Evolutionary conservation across 2,797 vertebrate species (phyloP).

Genomic region (Chelidonichthys spinosus): DNA sequence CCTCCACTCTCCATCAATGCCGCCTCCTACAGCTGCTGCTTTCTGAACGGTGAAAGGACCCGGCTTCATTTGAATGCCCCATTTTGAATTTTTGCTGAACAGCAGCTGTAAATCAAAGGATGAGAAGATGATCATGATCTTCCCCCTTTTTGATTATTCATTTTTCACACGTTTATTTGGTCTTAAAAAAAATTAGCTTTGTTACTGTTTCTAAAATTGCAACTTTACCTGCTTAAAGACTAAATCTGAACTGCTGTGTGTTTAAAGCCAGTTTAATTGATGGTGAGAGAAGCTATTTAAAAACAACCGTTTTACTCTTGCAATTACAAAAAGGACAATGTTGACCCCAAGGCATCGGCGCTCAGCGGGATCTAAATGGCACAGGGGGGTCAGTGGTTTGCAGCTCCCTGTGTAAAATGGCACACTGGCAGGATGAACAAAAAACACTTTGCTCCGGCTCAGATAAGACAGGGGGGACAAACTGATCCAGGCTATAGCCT

Average conservation of each 20-base stretch:
- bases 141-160: background rate
- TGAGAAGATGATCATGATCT: constrained; percentile 12
- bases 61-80: constrained; percentile 54
- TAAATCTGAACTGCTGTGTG: background rate
- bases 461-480: constrained; percentile 10
- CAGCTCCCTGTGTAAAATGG: constrained; percentile 61
- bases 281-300: constrained; percentile 20
- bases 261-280: constrained; percentile 4
- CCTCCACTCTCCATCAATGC: constrained; percentile 59
- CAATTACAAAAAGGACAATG: constrained; percentile 60
- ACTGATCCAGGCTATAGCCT: constrained; percentile 20
- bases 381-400: constrained; percentile 34
- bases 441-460: constrained; percentile 30
- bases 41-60: constrained; percentile 69
- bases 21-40: constrained; percentile 74
- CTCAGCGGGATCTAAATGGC: constrained; percentile 46
- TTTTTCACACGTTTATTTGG: background rate
- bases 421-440: constrained; percentile 53
- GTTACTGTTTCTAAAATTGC: background rate
- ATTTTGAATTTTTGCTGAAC: constrained; percentile 51
- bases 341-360: constrained; percentile 45
- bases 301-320: constrained; percentile 39
- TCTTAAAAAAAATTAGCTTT: background rate
- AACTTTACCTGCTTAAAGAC: background rate
- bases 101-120: constrained; percentile 50